Percentiles rank a stretch among this genome's conserved stretches.
Conservation (phyloP, 2,888 invertebrate genomes). For the Campopleginae sp. region DNA sequence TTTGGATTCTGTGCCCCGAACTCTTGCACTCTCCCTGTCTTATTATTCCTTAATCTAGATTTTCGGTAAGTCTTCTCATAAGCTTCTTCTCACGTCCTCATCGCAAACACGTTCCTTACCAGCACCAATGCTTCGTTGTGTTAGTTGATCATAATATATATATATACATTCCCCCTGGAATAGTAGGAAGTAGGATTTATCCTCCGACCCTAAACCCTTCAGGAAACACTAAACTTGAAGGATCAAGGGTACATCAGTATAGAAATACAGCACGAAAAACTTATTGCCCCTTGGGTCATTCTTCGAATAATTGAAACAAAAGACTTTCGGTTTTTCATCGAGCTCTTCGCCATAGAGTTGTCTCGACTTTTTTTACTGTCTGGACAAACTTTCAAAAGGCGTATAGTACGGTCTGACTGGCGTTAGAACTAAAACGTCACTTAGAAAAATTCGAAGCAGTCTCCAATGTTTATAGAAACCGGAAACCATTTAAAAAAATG, state of each 20-base stretch:
- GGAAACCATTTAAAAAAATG: not conserved
- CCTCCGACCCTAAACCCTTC: conserved; percentile 36
- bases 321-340: not conserved
- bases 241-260: conserved; percentile 23
- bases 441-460: not conserved
- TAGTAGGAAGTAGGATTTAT: conserved; percentile 40
- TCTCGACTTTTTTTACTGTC: not conserved
- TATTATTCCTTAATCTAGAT: conserved; percentile 77
- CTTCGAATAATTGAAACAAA: not conserved
- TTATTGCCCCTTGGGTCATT: not conserved
- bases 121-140: conserved; percentile 16
- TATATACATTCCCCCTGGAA: conserved; percentile 24
- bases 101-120: conserved; percentile 74
- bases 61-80: conserved; percentile 74
- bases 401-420: not conserved
- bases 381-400: not conserved
- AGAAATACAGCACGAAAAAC: conserved; percentile 5
- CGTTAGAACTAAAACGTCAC: not conserved
- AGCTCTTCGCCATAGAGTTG: not conserved
- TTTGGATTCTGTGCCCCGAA: conserved; percentile 48
- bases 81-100: conserved; percentile 77
- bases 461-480: not conserved
- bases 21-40: conserved; percentile 56
- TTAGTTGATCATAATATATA: conserved; percentile 17
- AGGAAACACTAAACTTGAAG: conserved; percentile 32